A percentile compares a stretch with the other conserved stretches of the same genome.
Evolutionary conservation across 2,797 vertebrate species (phyloP).

Genomic region (Scomberomorus guttatus): DNA sequence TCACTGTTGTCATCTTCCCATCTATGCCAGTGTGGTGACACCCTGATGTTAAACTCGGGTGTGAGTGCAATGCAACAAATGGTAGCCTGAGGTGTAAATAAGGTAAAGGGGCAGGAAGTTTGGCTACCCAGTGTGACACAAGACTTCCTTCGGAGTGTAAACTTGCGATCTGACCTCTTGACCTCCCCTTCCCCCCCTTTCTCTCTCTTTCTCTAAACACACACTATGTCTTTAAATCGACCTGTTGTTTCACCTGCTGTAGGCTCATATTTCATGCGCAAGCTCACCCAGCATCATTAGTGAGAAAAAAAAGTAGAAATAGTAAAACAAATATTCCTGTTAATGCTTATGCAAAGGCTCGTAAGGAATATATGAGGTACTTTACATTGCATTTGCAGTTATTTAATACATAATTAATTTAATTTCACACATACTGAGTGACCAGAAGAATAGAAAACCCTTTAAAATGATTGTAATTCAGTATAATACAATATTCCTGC

Average conservation of each 20-base stretch:
- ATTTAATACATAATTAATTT: background rate
- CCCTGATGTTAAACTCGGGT: background rate
- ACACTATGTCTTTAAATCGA: constrained; percentile 17
- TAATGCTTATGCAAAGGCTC: background rate
- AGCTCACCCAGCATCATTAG: background rate
- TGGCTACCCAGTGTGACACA: constrained; percentile 56
- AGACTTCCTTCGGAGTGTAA: constrained; percentile 52
- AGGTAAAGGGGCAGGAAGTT: constrained; percentile 51
- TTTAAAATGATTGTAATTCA: background rate
- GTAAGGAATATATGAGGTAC: too few species aligned
- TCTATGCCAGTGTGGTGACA: constrained; percentile 9
- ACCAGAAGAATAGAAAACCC: background rate
- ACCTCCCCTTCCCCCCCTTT: constrained; percentile 42
- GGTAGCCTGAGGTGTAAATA: constrained; percentile 30
- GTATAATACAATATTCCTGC: too few species aligned
- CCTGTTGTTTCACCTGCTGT: constrained; percentile 57
- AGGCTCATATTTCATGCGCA: constrained; percentile 29
- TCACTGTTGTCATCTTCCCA: constrained; percentile 21
- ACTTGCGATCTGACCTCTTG: constrained; percentile 57
- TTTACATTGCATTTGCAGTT: background rate
- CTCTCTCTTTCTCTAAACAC: background rate
- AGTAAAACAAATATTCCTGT: too few species aligned
- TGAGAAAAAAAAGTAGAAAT: background rate
- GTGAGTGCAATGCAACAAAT: constrained; percentile 31
- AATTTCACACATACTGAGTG: background rate